Conservation (phyloP, 2,113 vertebrate species). For the Anser brachyrhynchus region DNA sequence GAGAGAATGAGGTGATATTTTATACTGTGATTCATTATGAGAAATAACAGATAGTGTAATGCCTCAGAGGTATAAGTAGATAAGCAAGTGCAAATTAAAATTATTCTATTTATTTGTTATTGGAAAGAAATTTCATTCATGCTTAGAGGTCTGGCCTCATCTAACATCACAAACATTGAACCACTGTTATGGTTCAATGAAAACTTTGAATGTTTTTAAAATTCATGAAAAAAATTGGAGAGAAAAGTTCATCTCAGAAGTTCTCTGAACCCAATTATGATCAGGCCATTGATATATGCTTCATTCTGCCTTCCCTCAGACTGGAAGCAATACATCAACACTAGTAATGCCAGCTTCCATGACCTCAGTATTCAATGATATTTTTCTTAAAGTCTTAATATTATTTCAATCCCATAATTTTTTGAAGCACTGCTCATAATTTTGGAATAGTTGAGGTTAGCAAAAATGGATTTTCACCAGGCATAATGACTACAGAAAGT, state of each 20-base stretch:
- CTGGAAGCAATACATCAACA: neutral
- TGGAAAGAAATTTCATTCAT: neutral
- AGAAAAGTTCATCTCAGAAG: neutral
- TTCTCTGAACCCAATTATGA: neutral
- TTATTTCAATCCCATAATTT: conserved; percentile 26
- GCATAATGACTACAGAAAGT: neutral
- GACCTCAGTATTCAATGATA: conserved; percentile 19
- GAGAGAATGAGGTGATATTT: neutral
- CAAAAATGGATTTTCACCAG: neutral
- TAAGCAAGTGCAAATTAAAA: neutral
- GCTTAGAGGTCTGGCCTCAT: neutral
- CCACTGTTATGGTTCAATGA: neutral
- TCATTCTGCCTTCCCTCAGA: neutral
- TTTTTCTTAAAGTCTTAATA: neutral
- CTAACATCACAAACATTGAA: too few relatives aligned
- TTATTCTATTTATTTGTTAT: neutral
- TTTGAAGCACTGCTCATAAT: neutral
- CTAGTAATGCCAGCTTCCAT: conserved; percentile 26
- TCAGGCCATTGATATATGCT: neutral
- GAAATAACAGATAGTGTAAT: neutral
- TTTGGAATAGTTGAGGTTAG: conserved; percentile 19
- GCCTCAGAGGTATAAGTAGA: neutral
- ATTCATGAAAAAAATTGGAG: neutral
- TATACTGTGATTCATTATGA: neutral
- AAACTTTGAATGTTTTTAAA: neutral